Conservation (phyloP, 2,797 vertebrate genomes). For the Cirrhinus molitorella region DNA sequence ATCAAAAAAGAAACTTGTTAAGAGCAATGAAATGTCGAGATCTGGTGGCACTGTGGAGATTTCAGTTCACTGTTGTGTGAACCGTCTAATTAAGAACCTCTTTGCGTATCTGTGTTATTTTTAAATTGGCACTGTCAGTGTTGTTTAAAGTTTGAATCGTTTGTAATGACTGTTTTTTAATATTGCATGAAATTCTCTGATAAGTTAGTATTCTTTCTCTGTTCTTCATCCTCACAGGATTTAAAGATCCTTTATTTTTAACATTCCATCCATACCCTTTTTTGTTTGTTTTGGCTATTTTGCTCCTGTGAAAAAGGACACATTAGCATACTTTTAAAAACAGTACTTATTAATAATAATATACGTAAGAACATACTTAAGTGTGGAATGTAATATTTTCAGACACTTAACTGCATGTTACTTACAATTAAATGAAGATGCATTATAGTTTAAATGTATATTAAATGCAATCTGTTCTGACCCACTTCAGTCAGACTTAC, state of each 20-base stretch:
- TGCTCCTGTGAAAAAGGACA: background rate
- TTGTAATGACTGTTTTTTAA: background rate
- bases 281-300: background rate
- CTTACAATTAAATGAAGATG: background rate
- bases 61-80: background rate
- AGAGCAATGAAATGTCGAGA: background rate
- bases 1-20: constrained; percentile 24
- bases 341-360: background rate
- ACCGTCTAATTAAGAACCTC: background rate
- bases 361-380: background rate
- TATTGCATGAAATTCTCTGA: background rate
- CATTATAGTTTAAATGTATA: background rate
- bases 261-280: background rate
- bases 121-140: background rate
- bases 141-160: background rate
- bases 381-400: too few relatives aligned
- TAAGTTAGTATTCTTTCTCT: background rate
- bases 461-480: background rate
- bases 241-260: background rate
- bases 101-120: background rate
- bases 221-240: background rate
- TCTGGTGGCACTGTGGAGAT: background rate
- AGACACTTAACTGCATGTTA: background rate
- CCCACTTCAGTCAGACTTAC: background rate
- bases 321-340: background rate